A percentile compares a stretch with the other conserved stretches of the same genome.
These are phyloP conservation scores for Gnathonemus echidnorhynchus DNA, from an alignment of 2,113 vertebrate genomes.

Conservation along the genomic window DNA sequence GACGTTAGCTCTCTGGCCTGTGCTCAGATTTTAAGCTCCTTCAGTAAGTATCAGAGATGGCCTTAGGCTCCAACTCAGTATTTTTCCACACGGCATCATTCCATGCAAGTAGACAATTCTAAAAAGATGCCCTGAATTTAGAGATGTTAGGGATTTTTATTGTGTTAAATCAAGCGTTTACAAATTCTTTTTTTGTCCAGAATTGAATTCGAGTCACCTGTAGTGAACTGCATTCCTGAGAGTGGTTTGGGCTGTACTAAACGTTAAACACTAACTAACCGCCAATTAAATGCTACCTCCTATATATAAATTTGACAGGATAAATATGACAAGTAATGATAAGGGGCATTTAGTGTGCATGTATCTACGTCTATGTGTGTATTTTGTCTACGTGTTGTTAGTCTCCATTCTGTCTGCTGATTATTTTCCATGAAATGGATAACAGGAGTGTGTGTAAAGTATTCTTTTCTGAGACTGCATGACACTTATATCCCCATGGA, in stretches of 20 bases:
- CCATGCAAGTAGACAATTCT: background rate
- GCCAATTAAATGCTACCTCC: background rate
- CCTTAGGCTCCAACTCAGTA: background rate
- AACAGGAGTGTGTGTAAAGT: background rate
- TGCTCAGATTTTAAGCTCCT: background rate
- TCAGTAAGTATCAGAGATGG: background rate
- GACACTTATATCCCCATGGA: background rate
- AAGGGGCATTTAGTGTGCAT: background rate
- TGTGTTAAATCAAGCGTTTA: background rate
- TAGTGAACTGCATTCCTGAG: background rate
- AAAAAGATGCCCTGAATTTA: background rate
- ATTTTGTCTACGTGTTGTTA: background rate
- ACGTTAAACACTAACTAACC: background rate
- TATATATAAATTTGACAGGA: background rate
- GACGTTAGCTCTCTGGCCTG: background rate
- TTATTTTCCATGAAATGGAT: background rate
- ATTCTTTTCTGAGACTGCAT: background rate
- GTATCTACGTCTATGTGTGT: background rate
- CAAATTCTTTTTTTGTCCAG: background rate
- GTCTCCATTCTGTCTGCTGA: background rate
- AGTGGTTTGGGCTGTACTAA: background rate
- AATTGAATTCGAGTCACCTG: background rate
- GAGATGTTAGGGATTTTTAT: background rate
- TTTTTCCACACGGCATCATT: background rate
- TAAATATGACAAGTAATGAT: background rate